Evolutionary conservation across 2,113 vertebrate species (phyloP).

Genomic region (Tonatia bakeri): DNA sequence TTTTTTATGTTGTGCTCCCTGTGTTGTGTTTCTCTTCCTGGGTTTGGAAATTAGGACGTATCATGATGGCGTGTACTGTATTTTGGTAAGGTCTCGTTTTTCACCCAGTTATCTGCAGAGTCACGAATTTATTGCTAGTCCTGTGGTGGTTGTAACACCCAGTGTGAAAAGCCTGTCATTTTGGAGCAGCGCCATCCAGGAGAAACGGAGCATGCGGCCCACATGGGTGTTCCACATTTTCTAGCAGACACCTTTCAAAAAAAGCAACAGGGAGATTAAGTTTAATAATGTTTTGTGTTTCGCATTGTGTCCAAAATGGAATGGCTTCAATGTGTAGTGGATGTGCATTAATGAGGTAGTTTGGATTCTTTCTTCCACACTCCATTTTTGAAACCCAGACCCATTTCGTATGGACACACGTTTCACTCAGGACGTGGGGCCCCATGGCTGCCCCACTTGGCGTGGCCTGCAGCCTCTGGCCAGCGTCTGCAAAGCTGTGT

Average conservation of each 20-base stretch:
- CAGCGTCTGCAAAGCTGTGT: rapidly evolving
- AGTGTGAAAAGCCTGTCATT: background rate
- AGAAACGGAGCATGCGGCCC: background rate
- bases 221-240: background rate
- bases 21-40: background rate
- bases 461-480: rapidly evolving
- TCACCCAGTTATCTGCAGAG: background rate
- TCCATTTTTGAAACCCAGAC: background rate
- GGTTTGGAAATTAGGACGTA: background rate
- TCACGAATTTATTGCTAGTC: background rate
- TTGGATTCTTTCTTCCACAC: background rate
- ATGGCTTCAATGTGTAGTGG: rapidly evolving
- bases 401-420: rapidly evolving
- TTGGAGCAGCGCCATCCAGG: background rate
- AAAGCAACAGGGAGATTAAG: too few relatives aligned
- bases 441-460: rapidly evolving
- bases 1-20: background rate
- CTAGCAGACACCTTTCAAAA: background rate
- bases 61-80: background rate
- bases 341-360: rapidly evolving
- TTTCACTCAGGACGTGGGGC: background rate
- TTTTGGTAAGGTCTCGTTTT: background rate
- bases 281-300: background rate
- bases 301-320: background rate
- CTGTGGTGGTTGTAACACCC: background rate